Conservation (phyloP, 2,888 invertebrate genomes). For the Drosophila dives region DNA sequence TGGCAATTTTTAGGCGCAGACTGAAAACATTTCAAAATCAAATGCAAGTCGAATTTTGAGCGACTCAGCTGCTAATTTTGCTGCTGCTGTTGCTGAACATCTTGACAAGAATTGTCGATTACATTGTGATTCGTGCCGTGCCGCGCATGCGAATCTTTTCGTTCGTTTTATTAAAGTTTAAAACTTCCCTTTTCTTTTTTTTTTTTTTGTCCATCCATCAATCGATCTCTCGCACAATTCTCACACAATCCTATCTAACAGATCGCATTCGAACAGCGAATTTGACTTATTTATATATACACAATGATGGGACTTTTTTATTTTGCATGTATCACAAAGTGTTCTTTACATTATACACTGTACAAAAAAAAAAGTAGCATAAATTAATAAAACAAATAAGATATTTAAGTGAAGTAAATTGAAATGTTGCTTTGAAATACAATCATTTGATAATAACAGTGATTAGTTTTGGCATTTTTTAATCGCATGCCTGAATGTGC, state of each 20-base stretch:
- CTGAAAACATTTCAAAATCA: constrained; percentile 71
- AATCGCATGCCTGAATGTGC: background rate
- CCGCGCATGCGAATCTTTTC: constrained; percentile 37
- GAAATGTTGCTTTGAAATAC: background rate
- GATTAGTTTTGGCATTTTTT: background rate
- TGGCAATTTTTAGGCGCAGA: constrained; percentile 48
- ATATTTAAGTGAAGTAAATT: background rate
- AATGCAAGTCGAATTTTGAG: constrained; percentile 71
- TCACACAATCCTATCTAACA: constrained; percentile 1
- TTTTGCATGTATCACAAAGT: background rate
- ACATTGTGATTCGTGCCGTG: constrained; percentile 57
- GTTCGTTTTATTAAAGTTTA: constrained; percentile 4
- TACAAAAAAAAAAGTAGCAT: background rate
- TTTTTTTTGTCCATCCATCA: background rate
- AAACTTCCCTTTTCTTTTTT: constrained; percentile 10
- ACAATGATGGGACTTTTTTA: constrained; percentile 42
- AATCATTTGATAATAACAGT: background rate
- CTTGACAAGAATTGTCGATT: constrained; percentile 56
- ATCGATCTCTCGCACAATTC: constrained; percentile 9
- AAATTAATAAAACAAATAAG: background rate
- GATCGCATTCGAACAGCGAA: constrained; percentile 1
- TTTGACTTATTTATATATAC: background rate
- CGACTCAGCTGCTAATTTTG: constrained; percentile 15
- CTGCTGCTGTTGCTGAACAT: constrained; percentile 36
- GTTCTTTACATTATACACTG: background rate